Base-by-base conservation (phyloP, 2,113 vertebrate genomes). In the Mesoclemmys tuberculata region DNA sequence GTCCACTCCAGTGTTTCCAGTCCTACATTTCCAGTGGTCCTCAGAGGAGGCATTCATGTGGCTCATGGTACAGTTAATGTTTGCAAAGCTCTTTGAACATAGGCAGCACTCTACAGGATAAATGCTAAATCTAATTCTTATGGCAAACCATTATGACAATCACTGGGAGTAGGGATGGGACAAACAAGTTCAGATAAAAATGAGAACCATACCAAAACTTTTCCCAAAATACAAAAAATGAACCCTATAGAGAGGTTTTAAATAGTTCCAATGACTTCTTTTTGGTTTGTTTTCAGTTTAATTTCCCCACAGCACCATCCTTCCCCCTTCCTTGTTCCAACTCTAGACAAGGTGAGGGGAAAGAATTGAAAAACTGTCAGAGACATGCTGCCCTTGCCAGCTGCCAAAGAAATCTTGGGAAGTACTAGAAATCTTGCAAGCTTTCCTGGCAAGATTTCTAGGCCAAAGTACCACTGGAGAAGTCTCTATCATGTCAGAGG, bases 201-300 rank as follows among this genome's bases (percentile, higher is more conserved):
- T 75, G 38, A 82, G 90, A 97, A 54, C 71, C 1, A 93, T 96
- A 96, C 89, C 95, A 96, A 95, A 95, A 95, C 94, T 86, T 96
- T 87, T 90, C 91, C 87, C 51, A 8, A 93, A 97, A 97, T 94
- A 97, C 92, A 97, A 96, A 97, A 95, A 93, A 94, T 95, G 94
- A 96, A 97, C 93, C 96, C 96, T 97, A 97, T 96, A 96, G 96
- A 97, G 96, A 97, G 80, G 94, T 97, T 95, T 96, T 94, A 96
- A 95, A 97, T 95, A 46, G 97, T 97, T 95, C 97, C 95, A 1
- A 97, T 97, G 97, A 95, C 96, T 97, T 97, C 95, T 98, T 98
- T 98, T 98, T 97, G 96, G 97, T 97, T 97, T 96, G 93, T 97
- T 97, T 96, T 97, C 96, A 24, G 87, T 96, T 97, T 96, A 97